Conservation (phyloP, 2,888 invertebrate species). For the Steinernema hermaphroditum region DNA sequence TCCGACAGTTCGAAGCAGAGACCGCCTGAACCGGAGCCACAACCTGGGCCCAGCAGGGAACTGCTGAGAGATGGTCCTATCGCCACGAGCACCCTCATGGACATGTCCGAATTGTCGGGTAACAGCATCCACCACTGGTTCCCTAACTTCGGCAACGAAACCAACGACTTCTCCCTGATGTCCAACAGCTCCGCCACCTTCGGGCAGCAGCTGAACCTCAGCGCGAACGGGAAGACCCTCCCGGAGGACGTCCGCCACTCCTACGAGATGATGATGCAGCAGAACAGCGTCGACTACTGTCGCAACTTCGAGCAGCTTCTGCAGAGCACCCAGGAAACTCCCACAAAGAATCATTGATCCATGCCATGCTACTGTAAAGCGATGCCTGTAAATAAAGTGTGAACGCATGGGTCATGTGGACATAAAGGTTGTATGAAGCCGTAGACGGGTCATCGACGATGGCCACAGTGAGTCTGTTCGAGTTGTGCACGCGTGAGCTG, state of each 20-base stretch:
- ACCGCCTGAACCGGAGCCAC: neutral
- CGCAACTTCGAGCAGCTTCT: conserved; percentile 43
- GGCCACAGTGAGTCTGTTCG: neutral
- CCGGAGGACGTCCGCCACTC: conserved; percentile 41
- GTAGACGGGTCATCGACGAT: neutral
- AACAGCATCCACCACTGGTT: conserved; percentile 29
- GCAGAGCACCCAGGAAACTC: conserved; percentile 28
- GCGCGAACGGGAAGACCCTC: conserved; percentile 29
- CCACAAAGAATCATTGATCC: conserved; percentile 5
- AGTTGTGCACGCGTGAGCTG: neutral
- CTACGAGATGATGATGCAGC: conserved; percentile 42
- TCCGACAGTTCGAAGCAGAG: neutral
- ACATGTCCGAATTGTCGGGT: neutral
- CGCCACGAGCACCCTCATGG: neutral
- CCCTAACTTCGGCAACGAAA: conserved; percentile 22
- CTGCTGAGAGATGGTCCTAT: neutral
- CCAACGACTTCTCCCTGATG: conserved; percentile 5
- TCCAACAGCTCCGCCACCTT: conserved; percentile 11
- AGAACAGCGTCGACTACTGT: conserved; percentile 48
- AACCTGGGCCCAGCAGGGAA: neutral
- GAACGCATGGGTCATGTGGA: too few species aligned
- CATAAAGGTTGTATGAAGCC: too few species aligned
- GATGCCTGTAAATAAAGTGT: too few species aligned
- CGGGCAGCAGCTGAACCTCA: conserved; percentile 7
- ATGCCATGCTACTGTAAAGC: too few species aligned